Evolutionary conservation across 2,888 invertebrate genomes (phyloP).

Genomic region (Phrixothrix hirtus): DNA sequence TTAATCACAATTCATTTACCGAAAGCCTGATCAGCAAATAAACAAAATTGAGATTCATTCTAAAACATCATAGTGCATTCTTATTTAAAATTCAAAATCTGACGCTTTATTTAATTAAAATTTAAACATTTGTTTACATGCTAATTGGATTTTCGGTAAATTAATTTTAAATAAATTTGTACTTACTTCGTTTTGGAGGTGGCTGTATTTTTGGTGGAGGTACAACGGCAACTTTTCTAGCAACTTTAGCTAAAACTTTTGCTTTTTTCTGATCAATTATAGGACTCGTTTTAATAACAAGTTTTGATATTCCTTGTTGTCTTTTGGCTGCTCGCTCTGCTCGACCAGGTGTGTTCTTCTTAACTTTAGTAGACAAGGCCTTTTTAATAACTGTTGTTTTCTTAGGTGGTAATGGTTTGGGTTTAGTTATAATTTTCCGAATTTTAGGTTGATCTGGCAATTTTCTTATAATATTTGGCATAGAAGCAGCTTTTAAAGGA

Average conservation of each 20-base stretch:
- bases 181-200: conserved; percentile 25
- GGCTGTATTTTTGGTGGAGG: conserved; percentile 23
- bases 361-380: conserved; percentile 21
- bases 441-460: conserved; percentile 45
- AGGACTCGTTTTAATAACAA: conserved; percentile 41
- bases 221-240: conserved; percentile 44
- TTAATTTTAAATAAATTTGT: background rate
- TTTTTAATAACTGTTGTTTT: conserved; percentile 27
- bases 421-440: conserved; percentile 40
- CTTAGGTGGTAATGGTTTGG: conserved; percentile 20
- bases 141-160: no score
- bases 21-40: no score
- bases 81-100: no score
- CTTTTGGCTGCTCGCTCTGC: conserved; percentile 46
- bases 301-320: conserved; percentile 24
- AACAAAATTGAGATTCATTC: no score
- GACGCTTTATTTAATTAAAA: no score
- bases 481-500: conserved; percentile 25
- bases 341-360: conserved; percentile 34
- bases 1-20: no score
- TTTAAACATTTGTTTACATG: no score
- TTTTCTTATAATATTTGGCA: conserved; percentile 33
- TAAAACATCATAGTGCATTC: no score
- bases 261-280: conserved; percentile 56
- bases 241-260: conserved; percentile 53